Percentiles rank a stretch among this genome's conserved stretches.
Evolutionary conservation across 1,140 invertebrate species (phyloP).

Genomic region (Chymomyza costata): DNA sequence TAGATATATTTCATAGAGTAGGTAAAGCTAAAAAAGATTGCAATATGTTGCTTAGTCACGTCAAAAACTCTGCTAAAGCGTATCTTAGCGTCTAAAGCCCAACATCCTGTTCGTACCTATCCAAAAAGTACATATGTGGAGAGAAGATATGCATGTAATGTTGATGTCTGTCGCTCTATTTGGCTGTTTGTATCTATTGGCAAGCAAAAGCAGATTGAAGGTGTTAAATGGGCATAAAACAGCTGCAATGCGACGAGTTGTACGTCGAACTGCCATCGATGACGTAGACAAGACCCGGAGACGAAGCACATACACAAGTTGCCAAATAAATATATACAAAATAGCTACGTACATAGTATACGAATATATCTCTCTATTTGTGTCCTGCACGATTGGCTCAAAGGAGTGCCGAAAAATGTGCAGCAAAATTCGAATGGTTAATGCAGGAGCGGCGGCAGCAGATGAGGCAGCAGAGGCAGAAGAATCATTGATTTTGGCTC

Average conservation of each 20-base stretch:
- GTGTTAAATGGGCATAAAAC: slow-evolving; percentile 72
- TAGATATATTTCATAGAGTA: too few species aligned
- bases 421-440: slow-evolving; percentile 51
- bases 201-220: slow-evolving; percentile 61
- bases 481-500: slow-evolving; percentile 33
- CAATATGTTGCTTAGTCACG: too few species aligned
- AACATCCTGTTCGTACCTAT: too few species aligned
- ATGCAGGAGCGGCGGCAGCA: slow-evolving; percentile 42
- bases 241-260: slow-evolving; percentile 67
- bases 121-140: too few species aligned
- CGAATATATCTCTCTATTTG: background rate
- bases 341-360: background rate
- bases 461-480: slow-evolving; percentile 17
- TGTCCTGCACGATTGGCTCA: slow-evolving; percentile 48
- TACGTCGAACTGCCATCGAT: slow-evolving; percentile 31
- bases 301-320: slow-evolving; percentile 60
- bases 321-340: slow-evolving; percentile 56
- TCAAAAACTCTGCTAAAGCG: too few species aligned
- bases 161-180: background rate
- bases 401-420: slow-evolving; percentile 47
- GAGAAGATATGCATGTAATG: slow-evolving; percentile 12
- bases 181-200: slow-evolving; percentile 22
- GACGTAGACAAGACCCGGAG: slow-evolving; percentile 8
- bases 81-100: too few species aligned
- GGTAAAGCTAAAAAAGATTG: too few species aligned